A percentile compares a stretch with the other conserved stretches of the same genome.
Conservation (phyloP, 2,888 invertebrate genomes). For the Euzetes globulus region DNA sequence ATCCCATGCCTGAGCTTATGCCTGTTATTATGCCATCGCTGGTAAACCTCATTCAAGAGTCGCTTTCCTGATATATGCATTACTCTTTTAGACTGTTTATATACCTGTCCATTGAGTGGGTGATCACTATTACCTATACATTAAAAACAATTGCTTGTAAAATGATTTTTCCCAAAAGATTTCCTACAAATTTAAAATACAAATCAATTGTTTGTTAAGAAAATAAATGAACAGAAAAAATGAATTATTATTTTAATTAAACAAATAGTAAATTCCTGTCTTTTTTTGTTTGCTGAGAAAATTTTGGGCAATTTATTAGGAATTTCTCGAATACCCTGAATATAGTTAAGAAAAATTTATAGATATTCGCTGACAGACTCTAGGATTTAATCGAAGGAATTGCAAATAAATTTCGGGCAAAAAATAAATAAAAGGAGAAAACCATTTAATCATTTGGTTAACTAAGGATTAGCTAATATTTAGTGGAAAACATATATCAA, state of each 20-base stretch:
- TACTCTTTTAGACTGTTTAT: background rate
- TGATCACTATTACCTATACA: constrained; percentile 20
- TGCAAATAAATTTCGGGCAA: background rate
- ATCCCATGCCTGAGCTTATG: background rate
- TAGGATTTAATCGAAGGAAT: background rate
- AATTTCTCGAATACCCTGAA: background rate
- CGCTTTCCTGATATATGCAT: background rate
- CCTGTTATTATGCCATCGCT: background rate
- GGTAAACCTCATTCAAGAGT: constrained; percentile 11
- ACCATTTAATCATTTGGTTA: background rate
- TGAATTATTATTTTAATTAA: background rate
- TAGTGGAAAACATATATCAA: background rate
- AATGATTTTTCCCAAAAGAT: background rate
- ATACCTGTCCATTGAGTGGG: constrained; percentile 22
- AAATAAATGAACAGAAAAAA: background rate
- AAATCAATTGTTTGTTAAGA: background rate
- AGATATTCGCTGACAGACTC: background rate
- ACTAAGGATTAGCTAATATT: background rate
- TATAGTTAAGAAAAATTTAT: background rate
- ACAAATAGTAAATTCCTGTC: no score
- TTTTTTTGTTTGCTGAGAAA: background rate
- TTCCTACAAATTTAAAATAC: background rate
- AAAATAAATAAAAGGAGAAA: no score
- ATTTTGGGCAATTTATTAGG: background rate
- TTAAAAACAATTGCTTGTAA: background rate